A percentile compares a stretch with the other conserved stretches of the same genome.
Conservation (phyloP, 2,797 vertebrate genomes). For the Sparidentex hasta region DNA sequence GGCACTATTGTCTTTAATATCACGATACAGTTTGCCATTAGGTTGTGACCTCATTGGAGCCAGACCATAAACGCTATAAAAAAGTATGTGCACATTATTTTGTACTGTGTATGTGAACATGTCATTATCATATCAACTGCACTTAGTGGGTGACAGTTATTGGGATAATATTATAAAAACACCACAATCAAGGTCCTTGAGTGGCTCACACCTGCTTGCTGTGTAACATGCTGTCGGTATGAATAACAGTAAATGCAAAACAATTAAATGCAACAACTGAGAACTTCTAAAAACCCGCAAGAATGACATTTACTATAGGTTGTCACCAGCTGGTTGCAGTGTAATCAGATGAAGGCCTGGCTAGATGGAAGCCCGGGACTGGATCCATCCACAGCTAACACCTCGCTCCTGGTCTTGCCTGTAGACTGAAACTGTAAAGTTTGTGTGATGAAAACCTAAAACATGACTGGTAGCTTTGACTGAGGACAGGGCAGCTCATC, state of each 20-base stretch:
- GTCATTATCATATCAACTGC: neutral
- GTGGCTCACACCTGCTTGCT: slow-evolving; percentile 65
- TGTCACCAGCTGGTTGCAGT: slow-evolving; percentile 72
- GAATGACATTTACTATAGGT: slow-evolving; percentile 53
- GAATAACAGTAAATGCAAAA: slow-evolving; percentile 40
- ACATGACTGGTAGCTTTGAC: slow-evolving; percentile 31
- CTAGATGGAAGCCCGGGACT: slow-evolving; percentile 75
- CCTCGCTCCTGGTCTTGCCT: slow-evolving; percentile 50
- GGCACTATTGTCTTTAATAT: neutral
- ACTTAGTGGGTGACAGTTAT: slow-evolving; percentile 17
- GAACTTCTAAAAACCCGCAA: slow-evolving; percentile 47
- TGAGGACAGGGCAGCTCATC: slow-evolving; percentile 19
- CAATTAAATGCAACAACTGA: slow-evolving; percentile 48
- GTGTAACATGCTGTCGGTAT: slow-evolving; percentile 54
- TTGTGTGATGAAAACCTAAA: slow-evolving; percentile 51
- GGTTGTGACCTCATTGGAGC: neutral
- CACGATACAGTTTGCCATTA: neutral
- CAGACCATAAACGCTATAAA: neutral
- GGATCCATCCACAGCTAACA: slow-evolving; percentile 63
- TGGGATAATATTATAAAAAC: slow-evolving; percentile 41
- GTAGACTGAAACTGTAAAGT: slow-evolving; percentile 47
- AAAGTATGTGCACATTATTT: neutral
- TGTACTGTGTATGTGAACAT: neutral
- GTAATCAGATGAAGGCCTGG: slow-evolving; percentile 74
- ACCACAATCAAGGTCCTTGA: slow-evolving; percentile 56